These are phyloP conservation scores for Clitarchus hookeri DNA, from an alignment of 2,888 invertebrate species.

Conservation along the genomic window DNA sequence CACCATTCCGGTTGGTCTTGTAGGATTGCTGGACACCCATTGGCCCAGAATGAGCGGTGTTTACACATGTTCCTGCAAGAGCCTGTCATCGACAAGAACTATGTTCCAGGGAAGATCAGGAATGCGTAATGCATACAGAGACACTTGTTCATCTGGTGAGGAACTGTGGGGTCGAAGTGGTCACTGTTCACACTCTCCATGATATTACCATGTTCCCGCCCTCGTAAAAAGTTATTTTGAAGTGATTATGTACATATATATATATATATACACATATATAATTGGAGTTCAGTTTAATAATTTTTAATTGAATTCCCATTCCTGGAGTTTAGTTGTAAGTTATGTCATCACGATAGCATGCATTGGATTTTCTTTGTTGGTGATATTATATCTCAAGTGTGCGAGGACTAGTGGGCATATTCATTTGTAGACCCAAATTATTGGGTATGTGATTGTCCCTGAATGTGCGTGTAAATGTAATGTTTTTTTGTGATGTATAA, in stretches of 20 bases:
- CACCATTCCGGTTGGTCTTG: constrained; percentile 47
- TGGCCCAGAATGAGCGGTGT: constrained; percentile 98
- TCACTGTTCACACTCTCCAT: background rate
- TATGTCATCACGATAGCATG: background rate
- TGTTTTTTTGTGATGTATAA: background rate
- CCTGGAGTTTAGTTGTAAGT: background rate
- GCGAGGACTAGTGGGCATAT: background rate
- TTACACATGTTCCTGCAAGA: constrained; percentile 99
- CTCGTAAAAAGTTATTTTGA: background rate
- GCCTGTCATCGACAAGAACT: constrained; percentile 96
- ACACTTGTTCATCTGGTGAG: background rate
- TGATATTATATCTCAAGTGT: background rate
- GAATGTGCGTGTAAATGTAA: background rate
- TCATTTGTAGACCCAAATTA: background rate
- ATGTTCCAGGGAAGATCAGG: constrained; percentile 98
- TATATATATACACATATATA: background rate
- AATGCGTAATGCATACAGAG: constrained; percentile 71
- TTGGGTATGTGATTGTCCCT: background rate
- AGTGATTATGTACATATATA: background rate
- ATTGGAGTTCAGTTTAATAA: background rate
- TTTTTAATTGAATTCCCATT: background rate
- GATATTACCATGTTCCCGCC: constrained; percentile 14
- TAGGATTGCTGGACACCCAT: constrained; percentile 96
- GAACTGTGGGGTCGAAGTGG: background rate
- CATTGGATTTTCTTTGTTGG: background rate